These are phyloP conservation scores for Etheostoma nigrum DNA, from an alignment of 2,797 vertebrate species.

Conservation along the genomic window DNA sequence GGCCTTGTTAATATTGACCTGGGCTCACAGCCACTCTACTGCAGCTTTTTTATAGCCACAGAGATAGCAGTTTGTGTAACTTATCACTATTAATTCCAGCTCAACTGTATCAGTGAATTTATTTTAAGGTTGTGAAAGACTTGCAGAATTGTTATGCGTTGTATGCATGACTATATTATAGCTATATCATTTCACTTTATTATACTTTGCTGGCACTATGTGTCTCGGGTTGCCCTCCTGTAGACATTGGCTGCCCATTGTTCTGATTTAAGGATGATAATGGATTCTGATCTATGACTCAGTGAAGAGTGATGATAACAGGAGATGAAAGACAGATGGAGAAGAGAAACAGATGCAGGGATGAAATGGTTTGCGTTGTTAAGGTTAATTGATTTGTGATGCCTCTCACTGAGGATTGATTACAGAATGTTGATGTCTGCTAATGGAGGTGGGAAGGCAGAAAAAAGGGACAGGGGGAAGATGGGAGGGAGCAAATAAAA, in stretches of 20 bases:
- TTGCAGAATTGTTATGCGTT: not conserved
- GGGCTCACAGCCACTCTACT: slow-evolving; percentile 8
- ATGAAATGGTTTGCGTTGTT: slow-evolving; percentile 41
- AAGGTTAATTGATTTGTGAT: slow-evolving; percentile 50
- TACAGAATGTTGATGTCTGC: slow-evolving; percentile 25
- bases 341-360: slow-evolving; percentile 24
- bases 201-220: not conserved
- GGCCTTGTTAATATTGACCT: slow-evolving; percentile 35
- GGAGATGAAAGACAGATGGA: slow-evolving; percentile 29
- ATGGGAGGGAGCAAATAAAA: not conserved
- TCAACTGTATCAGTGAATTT: not conserved
- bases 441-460: slow-evolving; percentile 23
- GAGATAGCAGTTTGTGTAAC: slow-evolving; percentile 11
- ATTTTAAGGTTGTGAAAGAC: not conserved
- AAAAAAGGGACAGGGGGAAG: not conserved
- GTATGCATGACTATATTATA: not conserved
- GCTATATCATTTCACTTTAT: slow-evolving; percentile 11
- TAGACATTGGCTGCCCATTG: slow-evolving; percentile 8
- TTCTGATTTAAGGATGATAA: slow-evolving; percentile 24
- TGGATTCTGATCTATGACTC: slow-evolving; percentile 29
- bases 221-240: slow-evolving; percentile 2
- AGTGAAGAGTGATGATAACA: slow-evolving; percentile 37
- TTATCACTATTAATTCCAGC: slow-evolving; percentile 9
- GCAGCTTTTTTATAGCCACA: slow-evolving; percentile 23
- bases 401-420: slow-evolving; percentile 29